phyloP scores from a whole-genome alignment of 1,140 invertebrate species.

The Drosophila tropicalis region DNA sequence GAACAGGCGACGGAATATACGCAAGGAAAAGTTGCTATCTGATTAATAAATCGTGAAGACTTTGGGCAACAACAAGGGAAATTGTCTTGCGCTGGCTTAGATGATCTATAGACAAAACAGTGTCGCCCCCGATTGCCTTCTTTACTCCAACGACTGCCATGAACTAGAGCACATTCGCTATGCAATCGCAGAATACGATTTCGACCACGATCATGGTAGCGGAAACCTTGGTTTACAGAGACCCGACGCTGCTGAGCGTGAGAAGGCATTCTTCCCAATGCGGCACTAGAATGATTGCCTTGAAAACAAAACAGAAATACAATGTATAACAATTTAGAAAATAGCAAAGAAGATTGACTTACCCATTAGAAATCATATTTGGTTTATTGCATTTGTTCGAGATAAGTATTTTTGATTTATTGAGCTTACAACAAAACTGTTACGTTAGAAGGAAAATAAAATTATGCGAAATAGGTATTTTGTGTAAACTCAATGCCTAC shows the following conservation, averaged over 20 bases:
- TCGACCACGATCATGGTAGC: neutral
- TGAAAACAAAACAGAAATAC: neutral
- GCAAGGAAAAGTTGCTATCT: too few relatives aligned
- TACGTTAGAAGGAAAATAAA: too few relatives aligned
- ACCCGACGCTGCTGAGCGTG: neutral
- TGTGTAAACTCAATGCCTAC: too few relatives aligned
- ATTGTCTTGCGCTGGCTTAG: neutral
- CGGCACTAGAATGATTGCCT: constrained; percentile 17
- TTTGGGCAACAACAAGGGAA: constrained; percentile 15
- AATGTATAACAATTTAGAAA: too few relatives aligned
- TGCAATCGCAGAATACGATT: neutral
- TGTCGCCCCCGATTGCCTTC: constrained; percentile 18
- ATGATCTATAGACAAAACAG: constrained; percentile 33
- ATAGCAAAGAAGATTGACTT: too few relatives aligned
- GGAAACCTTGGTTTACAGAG: neutral
- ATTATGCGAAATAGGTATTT: too few relatives aligned
- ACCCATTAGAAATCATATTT: too few relatives aligned
- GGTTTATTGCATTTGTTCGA: too few relatives aligned
- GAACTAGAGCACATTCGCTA: neutral
- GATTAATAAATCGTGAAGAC: neutral
- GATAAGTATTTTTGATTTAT: too few relatives aligned
- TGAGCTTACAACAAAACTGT: too few relatives aligned
- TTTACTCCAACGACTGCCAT: neutral
- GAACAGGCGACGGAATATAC: neutral
- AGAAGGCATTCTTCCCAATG: neutral